phyloP scores from a whole-genome alignment of 2,113 vertebrate genomes.

The Esox niger region DNA sequence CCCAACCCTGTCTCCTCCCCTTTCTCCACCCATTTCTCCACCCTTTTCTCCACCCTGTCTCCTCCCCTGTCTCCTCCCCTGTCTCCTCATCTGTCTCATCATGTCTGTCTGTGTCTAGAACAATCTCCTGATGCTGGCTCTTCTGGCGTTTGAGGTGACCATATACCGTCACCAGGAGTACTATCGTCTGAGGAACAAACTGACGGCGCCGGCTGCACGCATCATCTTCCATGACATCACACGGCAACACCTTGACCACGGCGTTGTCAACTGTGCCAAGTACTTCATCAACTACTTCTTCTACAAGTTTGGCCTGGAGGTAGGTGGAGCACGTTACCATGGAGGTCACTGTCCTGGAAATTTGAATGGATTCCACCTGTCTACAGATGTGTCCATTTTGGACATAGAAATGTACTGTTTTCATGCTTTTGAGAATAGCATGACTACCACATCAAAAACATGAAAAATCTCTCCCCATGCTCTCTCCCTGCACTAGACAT shows the following conservation, averaged over 20 bases:
- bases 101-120: slow-evolving; percentile 73
- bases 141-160: slow-evolving; percentile 93
- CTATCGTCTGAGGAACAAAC: slow-evolving; percentile 88
- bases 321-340: slow-evolving; percentile 39
- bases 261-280: slow-evolving; percentile 88
- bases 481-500: slow-evolving; percentile 74
- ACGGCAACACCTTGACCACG: slow-evolving; percentile 89
- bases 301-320: slow-evolving; percentile 98
- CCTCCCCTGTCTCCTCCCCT: neutral
- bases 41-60: neutral
- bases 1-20: too few species aligned
- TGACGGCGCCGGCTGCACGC: slow-evolving; percentile 82
- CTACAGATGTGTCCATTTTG: too few species aligned
- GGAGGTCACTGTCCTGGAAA: too few species aligned
- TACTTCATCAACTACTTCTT: slow-evolving; percentile 99
- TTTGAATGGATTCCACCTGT: too few species aligned
- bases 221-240: slow-evolving; percentile 96
- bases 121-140: slow-evolving; percentile 90
- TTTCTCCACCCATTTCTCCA: too few species aligned
- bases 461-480: neutral
- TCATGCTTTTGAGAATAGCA: too few species aligned
- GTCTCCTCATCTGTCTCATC: neutral
- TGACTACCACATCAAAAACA: too few species aligned
- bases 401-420: too few species aligned
- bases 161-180: slow-evolving; percentile 94